These are phyloP conservation scores for Lepidostoma basale DNA, from an alignment of 1,140 invertebrate species.

Conservation along the genomic window DNA sequence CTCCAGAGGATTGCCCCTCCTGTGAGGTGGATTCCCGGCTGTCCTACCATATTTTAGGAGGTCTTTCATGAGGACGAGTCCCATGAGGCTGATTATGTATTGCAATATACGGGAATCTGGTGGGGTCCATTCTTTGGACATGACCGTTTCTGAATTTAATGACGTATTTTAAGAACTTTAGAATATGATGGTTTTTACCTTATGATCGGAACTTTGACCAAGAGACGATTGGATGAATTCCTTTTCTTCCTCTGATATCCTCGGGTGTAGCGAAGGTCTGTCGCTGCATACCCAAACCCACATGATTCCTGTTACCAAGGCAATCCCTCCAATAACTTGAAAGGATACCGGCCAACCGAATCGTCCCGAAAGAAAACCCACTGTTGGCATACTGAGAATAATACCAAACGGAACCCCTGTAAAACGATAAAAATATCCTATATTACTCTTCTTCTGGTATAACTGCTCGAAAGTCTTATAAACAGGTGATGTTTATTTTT, in stretches of 20 bases:
- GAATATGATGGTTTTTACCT: constrained; percentile 29
- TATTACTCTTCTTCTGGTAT: no score
- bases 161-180: no score
- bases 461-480: no score
- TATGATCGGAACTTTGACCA: constrained; percentile 47
- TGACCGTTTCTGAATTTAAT: no score
- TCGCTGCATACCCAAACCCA: constrained; percentile 51
- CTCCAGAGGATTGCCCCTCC: no score
- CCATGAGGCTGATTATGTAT: no score
- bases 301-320: constrained; percentile 47
- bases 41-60: no score
- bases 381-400: constrained; percentile 35
- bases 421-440: not conserved
- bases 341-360: constrained; percentile 50
- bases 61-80: no score
- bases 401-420: constrained; percentile 39
- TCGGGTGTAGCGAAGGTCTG: constrained; percentile 51
- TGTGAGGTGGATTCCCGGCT: no score
- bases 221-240: constrained; percentile 54
- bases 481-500: no score
- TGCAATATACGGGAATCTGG: no score
- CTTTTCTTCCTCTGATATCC: constrained; percentile 52
- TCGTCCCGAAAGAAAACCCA: constrained; percentile 31
- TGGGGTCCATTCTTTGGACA: no score
- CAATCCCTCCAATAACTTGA: constrained; percentile 53